These are phyloP conservation scores for Mesoligia furuncula DNA, from an alignment of 2,888 invertebrate genomes.

Conservation along the genomic window DNA sequence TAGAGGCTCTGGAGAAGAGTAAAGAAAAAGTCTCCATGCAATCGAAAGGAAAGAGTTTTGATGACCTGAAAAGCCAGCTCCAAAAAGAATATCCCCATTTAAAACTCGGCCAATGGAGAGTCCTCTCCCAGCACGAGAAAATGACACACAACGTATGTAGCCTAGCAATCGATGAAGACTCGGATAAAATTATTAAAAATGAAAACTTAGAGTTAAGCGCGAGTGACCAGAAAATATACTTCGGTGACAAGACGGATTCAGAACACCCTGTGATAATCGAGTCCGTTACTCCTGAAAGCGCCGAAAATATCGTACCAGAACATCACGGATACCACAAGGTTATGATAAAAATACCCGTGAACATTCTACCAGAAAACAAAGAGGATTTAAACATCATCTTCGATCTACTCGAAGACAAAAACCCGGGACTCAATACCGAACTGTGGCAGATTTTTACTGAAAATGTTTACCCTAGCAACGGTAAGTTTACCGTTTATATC, in stretches of 20 bases:
- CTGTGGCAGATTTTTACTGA: constrained; percentile 79
- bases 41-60: constrained; percentile 40
- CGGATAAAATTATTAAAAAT: constrained; percentile 10
- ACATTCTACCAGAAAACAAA: constrained; percentile 79
- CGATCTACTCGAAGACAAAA: constrained; percentile 83
- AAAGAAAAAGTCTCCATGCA: constrained; percentile 44
- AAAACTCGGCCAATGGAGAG: constrained; percentile 54
- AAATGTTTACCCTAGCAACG: constrained; percentile 74
- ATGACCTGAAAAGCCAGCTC: constrained; percentile 40
- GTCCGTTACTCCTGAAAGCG: constrained; percentile 62
- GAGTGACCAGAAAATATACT: constrained; percentile 42
- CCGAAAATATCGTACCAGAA: constrained; percentile 58
- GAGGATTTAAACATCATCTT: constrained; percentile 83
- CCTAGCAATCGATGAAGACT: constrained; percentile 31
- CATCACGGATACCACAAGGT: constrained; percentile 74
- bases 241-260: constrained; percentile 34
- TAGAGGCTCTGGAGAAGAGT: constrained; percentile 45
- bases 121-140: constrained; percentile 25
- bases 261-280: constrained; percentile 68
- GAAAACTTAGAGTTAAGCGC: constrained; percentile 33
- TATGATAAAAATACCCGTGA: constrained; percentile 77
- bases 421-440: constrained; percentile 83
- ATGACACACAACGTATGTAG: constrained; percentile 16
- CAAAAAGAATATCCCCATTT: constrained; percentile 46
- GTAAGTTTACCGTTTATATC: constrained; percentile 77